Evolutionary conservation across 2,888 invertebrate genomes (phyloP), one percentile per base, ranked within the genome.

Genomic region (Campoletis raptor): DNA sequence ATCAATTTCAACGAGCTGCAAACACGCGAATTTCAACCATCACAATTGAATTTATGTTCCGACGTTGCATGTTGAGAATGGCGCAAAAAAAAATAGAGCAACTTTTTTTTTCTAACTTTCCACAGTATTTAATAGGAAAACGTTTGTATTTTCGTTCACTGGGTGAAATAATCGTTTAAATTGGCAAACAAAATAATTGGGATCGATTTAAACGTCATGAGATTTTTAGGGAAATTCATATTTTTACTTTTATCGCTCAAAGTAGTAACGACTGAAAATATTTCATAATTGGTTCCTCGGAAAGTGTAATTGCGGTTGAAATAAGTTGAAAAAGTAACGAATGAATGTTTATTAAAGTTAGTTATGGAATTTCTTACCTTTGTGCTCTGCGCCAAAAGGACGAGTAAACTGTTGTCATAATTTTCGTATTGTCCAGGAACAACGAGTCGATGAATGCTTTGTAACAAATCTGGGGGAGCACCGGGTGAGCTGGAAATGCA

Each of bases 401-500:
- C 78, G 70, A 96, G 91, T 42, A 96, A 87, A 15, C 95, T 96
- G 24, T 94, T 94, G 10, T 95, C 95, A 15, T 95, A 92, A 30
- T 95, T 90, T 45, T 94, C 93, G 8, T 92, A 91, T 78, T 95
- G 94, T 4, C 94, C 94, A 0, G 96, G 96, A 45, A 95, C 95
- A 4, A 97, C 94, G 36, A 96, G 95, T 7, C 95, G 94, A 92
- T 97, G 96, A 54, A 97, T 95, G 10, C 96, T 95, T 91, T 97
- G 96, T 90, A 97, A 93, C 37, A 97, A 91, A 86, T 96, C 96
- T 45, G 96, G 95, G 80, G 97, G 94, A 3, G 97, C 96, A 67
- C 95, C 95, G 0, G 96, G 94, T 90, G 96, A 96, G 89, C 96
- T 97, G 0, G 97, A 96, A 2, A 97, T 96, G 64, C 96, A 96